Percentiles rank a stretch among this genome's conserved stretches.
These are phyloP conservation scores for Oriolus oriolus DNA, from an alignment of 2,113 vertebrate genomes.

Conservation along the genomic window DNA sequence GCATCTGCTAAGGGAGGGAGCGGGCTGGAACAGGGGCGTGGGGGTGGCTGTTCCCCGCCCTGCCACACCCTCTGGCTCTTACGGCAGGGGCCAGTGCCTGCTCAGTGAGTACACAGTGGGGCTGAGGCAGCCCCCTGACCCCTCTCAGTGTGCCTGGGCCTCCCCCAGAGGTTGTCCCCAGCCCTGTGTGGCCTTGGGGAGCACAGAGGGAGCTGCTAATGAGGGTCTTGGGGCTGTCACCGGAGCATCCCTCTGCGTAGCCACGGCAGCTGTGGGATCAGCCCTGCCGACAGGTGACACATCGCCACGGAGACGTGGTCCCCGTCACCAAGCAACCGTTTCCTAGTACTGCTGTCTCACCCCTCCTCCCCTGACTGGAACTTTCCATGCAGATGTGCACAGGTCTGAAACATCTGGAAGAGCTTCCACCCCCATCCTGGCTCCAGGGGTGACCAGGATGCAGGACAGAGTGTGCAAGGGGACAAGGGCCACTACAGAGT, in stretches of 20 bases:
- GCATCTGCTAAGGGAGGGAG: constrained; percentile 80
- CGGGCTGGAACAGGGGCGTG: not conserved
- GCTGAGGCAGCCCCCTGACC: not conserved
- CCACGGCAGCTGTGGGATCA: constrained; percentile 20
- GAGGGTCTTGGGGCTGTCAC: not conserved
- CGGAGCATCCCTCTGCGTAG: not conserved
- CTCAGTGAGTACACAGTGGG: not conserved
- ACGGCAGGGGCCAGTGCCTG: not conserved
- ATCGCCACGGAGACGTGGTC: not conserved
- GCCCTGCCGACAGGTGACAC: constrained; percentile 41
- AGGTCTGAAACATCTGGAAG: not conserved
- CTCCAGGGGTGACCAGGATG: accelerated
- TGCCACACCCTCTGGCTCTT: not conserved
- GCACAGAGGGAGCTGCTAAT: not conserved
- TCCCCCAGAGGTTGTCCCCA: not conserved
- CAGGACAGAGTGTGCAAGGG: accelerated
- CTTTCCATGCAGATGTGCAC: constrained; percentile 49
- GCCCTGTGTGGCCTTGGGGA: not conserved
- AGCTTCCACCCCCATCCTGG: not conserved
- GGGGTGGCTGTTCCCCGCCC: not conserved
- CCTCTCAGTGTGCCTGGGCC: not conserved
- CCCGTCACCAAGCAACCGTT: constrained; percentile 24
- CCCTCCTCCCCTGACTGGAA: constrained; percentile 13
- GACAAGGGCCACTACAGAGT: not conserved
- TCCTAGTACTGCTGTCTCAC: constrained; percentile 8